Evolutionary conservation across 2,888 invertebrate genomes (phyloP).

Genomic region (Latheticus oryzae): DNA sequence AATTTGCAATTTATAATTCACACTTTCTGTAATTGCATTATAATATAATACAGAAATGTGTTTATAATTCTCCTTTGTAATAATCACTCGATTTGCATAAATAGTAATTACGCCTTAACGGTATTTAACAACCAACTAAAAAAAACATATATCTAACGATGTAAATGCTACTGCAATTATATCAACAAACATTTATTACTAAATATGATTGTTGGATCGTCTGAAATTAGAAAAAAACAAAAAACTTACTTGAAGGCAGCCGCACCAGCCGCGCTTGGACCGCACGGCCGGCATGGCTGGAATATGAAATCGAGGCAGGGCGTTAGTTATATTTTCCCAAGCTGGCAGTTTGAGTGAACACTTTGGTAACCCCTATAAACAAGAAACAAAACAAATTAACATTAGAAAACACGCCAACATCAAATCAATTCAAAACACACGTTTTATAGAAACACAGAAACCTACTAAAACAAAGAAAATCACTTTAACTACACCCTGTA

Average conservation of each 20-base stretch:
- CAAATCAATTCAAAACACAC: neutral
- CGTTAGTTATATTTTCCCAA: slow-evolving; percentile 75
- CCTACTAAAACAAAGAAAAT: slow-evolving; percentile 48
- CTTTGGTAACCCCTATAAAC: slow-evolving; percentile 77
- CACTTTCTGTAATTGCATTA: too few species aligned
- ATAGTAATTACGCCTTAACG: too few species aligned
- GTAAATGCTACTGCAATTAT: slow-evolving; percentile 12
- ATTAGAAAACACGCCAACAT: slow-evolving; percentile 12
- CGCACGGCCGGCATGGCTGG: slow-evolving; percentile 81
- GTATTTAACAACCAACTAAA: slow-evolving; percentile 9
- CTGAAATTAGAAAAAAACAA: slow-evolving; percentile 3
- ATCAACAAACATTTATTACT: too few species aligned
- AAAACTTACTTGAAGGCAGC: slow-evolving; percentile 82
- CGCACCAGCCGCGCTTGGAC: slow-evolving; percentile 78
- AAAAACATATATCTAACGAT: slow-evolving; percentile 8
- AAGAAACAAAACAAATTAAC: slow-evolving; percentile 43
- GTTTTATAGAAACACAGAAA: slow-evolving; percentile 49
- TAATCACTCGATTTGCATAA: too few species aligned
- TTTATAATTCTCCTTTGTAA: too few species aligned
- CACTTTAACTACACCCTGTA: slow-evolving; percentile 22
- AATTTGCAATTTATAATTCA: too few species aligned
- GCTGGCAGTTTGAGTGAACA: slow-evolving; percentile 74
- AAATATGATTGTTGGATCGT: too few species aligned
- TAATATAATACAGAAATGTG: too few species aligned
- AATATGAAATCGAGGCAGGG: slow-evolving; percentile 71